These are phyloP conservation scores for Drosophila yakuba DNA, from an alignment of 1,140 invertebrate genomes.

Conservation along the genomic window DNA sequence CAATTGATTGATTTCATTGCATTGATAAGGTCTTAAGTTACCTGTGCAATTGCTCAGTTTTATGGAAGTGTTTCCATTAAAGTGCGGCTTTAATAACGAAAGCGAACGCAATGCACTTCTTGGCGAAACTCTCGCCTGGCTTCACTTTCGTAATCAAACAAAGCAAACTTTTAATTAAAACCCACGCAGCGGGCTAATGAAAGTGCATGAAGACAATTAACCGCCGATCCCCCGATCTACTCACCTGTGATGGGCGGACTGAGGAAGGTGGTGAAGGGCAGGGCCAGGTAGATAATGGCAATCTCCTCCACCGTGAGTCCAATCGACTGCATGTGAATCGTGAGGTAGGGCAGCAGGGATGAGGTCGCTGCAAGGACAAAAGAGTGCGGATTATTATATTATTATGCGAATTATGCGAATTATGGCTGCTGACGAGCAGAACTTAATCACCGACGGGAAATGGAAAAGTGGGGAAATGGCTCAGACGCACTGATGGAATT, in stretches of 20 bases:
- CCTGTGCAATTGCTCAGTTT: too few species aligned
- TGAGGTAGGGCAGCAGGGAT: slow-evolving; percentile 92
- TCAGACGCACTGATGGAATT: slow-evolving; percentile 7
- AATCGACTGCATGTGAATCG: slow-evolving; percentile 94
- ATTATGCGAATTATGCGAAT: slow-evolving; percentile 14
- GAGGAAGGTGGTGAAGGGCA: slow-evolving; percentile 92
- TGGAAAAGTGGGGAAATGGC: slow-evolving; percentile 21
- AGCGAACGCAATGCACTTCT: too few species aligned
- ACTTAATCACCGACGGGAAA: slow-evolving; percentile 29
- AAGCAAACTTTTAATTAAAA: slow-evolving; percentile 57
- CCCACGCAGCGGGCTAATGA: slow-evolving; percentile 32
- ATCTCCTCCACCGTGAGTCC: slow-evolving; percentile 93
- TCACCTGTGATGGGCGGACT: slow-evolving; percentile 92
- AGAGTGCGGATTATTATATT: slow-evolving; percentile 25
- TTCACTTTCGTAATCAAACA: slow-evolving; percentile 7
- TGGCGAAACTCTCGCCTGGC: neutral
- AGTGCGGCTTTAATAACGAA: too few species aligned
- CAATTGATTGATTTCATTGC: neutral
- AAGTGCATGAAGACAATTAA: slow-evolving; percentile 30
- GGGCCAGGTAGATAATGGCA: slow-evolving; percentile 92
- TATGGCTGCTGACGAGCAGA: neutral
- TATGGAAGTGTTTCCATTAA: too few species aligned
- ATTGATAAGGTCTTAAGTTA: too few species aligned
- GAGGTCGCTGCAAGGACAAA: slow-evolving; percentile 88
- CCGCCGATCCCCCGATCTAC: slow-evolving; percentile 20